These are phyloP conservation scores for Tricholauxania praeusta DNA, from an alignment of 2,888 invertebrate species.

Conservation along the genomic window DNA sequence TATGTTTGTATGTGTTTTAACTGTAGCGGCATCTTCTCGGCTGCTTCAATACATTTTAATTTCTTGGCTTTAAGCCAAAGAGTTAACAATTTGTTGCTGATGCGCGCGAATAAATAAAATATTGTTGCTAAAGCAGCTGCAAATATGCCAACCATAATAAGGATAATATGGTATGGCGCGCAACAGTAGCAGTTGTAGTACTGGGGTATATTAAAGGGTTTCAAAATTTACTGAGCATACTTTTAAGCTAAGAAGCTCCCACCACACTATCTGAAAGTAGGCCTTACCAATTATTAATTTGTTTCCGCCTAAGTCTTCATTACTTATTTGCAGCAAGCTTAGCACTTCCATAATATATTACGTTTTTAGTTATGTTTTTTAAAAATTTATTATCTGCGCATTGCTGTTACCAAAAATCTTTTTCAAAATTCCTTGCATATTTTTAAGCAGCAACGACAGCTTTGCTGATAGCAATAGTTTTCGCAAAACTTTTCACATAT, in stretches of 20 bases:
- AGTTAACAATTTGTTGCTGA: slow-evolving; percentile 41
- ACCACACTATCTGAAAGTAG: too few species aligned
- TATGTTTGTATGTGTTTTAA: too few species aligned
- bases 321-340: too few species aligned
- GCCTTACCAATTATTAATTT: too few species aligned
- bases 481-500: slow-evolving; percentile 22
- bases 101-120: slow-evolving; percentile 38
- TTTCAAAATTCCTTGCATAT: slow-evolving; percentile 7
- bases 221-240: slow-evolving; percentile 31
- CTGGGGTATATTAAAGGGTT: slow-evolving; percentile 21
- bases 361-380: background rate
- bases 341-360: too few species aligned
- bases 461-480: background rate
- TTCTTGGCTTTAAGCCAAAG: slow-evolving; percentile 34
- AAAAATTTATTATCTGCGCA: slow-evolving; percentile 16
- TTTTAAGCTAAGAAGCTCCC: slow-evolving; percentile 3
- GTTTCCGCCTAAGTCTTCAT: too few species aligned
- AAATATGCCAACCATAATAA: slow-evolving; percentile 31
- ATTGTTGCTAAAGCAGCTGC: slow-evolving; percentile 32
- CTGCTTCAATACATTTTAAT: slow-evolving; percentile 7
- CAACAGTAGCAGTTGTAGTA: background rate
- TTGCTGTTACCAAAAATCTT: background rate
- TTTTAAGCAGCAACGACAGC: background rate
- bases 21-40: background rate
- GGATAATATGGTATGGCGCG: slow-evolving; percentile 13